Conservation (phyloP, 2,888 invertebrate genomes). For the Meloe dianella region DNA sequence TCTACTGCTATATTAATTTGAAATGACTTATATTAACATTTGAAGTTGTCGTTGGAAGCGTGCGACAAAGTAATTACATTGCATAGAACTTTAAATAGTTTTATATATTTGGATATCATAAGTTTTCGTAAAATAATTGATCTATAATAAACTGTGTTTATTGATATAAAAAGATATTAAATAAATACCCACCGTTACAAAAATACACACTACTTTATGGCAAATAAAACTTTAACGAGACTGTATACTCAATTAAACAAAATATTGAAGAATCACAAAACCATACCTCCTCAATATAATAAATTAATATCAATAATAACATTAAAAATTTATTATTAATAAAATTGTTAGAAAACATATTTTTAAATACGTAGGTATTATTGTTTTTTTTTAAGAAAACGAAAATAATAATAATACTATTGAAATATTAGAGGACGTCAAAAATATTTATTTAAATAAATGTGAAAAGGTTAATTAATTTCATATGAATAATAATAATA, state of each 20-base stretch:
- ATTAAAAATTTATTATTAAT: conserved; percentile 26
- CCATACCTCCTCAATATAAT: conserved; percentile 20
- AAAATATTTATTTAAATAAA: not conserved
- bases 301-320: conserved; percentile 20
- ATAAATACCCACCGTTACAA: conserved; percentile 29
- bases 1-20: no score
- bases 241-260: conserved; percentile 35
- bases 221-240: conserved; percentile 32
- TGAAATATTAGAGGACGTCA: not conserved
- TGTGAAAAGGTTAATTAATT: conserved; percentile 3
- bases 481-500: conserved; percentile 3
- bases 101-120: no score
- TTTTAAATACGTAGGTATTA: no score
- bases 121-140: conserved; percentile 19
- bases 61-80: not conserved
- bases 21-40: no score
- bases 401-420: not conserved
- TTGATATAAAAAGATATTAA: conserved; percentile 30
- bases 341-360: conserved; percentile 20
- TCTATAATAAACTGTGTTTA: conserved; percentile 30
- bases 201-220: conserved; percentile 31
- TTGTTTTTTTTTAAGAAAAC: not conserved
- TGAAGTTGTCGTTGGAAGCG: no score
- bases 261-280: conserved; percentile 28
- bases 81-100: no score